Base-by-base conservation (phyloP, 1,140 invertebrate genomes). In the Eubasilissa regina region DNA sequence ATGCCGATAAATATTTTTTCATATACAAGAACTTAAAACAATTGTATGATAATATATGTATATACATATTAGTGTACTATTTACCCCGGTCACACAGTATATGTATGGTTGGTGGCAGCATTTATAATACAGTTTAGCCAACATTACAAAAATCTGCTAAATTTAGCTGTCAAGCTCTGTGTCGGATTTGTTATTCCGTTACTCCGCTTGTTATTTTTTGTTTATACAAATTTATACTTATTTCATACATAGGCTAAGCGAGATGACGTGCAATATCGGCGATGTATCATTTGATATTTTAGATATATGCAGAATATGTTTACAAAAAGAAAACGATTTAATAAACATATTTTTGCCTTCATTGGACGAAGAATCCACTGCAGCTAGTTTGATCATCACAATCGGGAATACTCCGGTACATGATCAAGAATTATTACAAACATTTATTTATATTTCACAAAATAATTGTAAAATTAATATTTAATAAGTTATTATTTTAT, bases 231-330 rank as follows among this genome's bases (percentile, higher is more conserved):
- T 58, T 45, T 74, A 51, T 74, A 11, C 17, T 17, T n/a, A 48
- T 70, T 70, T 48, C n/a, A 17, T 48, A 66, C 12, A 15, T 13
- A n/a, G 9, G 35, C 12, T 64, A 15, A 19, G 43, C 15, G 43
- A 56, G 12, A 82, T 82, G 81, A 75, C 77, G 56, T 74, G 45
- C 43, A 60, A 56, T 17, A 15, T 79, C 10, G 81, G 77, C 17
- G 45, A 45, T 12, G 13, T 77, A 25, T 17, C 68, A 21, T 77
- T 74, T 25, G 56, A 43, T 62, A 43, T 77, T 17, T 72, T 72
- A 44, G 77, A 82, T 25, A 77, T 82, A 45, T 82, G 81, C 51
- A 51, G 77, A 66, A 56, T 82, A 66, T 82, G 81, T 75, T 68
- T 82, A 43, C 62, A 53, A 74, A 79, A 82, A 53, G 25, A 77